Base-by-base conservation (phyloP, 2,888 invertebrate species). In the Synergus umbraculus region DNA sequence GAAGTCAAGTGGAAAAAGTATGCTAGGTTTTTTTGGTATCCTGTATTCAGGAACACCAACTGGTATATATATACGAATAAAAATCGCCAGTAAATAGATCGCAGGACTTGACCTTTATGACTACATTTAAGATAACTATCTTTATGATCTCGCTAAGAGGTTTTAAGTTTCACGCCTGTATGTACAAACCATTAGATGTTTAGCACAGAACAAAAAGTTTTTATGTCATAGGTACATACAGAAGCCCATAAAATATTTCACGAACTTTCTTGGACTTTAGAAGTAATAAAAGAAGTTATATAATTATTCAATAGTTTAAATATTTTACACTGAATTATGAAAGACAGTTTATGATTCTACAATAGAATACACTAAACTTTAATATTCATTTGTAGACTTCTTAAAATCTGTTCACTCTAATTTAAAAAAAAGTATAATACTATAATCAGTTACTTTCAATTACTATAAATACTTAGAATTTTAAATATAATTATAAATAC, bases 1-100 rank as follows among this genome's bases (percentile, higher is more conserved):
- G n/a, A n/a, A 54, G 54, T 54, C 7, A n/a, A n/a, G 54, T n/a
- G 54, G 54, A 54, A 54, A 54, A 54, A 54, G 54, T 54, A 54
- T n/a, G 54, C 54, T n/a, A n/a, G 9, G 2, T 54, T 54, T 54
- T 54, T n/a, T 54, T 54, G 13, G 8, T 2, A 3, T 49, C 7
- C 49, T n/a, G 49, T 2, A 15, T 49, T 44, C 44, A 44, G 44
- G 44, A 44, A 44, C 10, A 37, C 37, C 5, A 37, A 37, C 4
- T 15, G 4, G 15, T 22, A 22, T 22, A 22, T 22, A 22, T 22
- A 22, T 22, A 22, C 0, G 22, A 22, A 22, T 22, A 29, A 29
- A 29, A 29, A 29, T 29, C 3, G 29, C 3, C 3, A 3, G 29
- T 29, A 29, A 29, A 29, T 3, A 29, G 29, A 29, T 29, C 29